A percentile compares a stretch with the other conserved stretches of the same genome.
phyloP scores from a whole-genome alignment of 1,140 invertebrate species.

The Popillia japonica region DNA sequence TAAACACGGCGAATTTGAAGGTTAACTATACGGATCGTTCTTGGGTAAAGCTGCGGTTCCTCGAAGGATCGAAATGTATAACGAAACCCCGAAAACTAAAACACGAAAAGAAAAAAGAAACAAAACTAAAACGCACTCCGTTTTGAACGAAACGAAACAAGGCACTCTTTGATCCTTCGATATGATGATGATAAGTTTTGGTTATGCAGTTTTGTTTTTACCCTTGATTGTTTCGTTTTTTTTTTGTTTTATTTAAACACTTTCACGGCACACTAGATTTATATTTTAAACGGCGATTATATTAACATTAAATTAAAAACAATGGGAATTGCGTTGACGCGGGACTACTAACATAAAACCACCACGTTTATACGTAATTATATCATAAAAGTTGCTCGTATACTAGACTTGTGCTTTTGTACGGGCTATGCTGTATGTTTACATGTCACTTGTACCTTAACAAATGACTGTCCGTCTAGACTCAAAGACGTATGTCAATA shows the following conservation, averaged over 20 bases:
- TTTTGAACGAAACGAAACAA: not conserved
- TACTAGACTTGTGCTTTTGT: conserved; percentile 43
- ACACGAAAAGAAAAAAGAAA: not conserved
- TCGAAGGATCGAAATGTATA: conserved; percentile 47
- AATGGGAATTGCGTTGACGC: conserved; percentile 38
- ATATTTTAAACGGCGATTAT: not conserved
- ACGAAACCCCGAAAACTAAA: conserved; percentile 40
- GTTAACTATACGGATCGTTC: conserved; percentile 45
- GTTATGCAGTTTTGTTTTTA: no score
- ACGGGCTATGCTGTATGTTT: conserved; percentile 53
- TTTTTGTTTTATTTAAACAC: not conserved
- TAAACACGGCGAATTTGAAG: conserved; percentile 48
- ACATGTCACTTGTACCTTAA: conserved; percentile 60
- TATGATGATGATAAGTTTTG: no score
- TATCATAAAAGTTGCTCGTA: conserved; percentile 52
- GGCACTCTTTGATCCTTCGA: not conserved
- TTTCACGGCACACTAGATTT: not conserved
- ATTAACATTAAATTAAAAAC: conserved; percentile 39
- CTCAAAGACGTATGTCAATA: conserved; percentile 62
- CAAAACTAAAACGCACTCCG: not conserved
- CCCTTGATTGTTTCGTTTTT: not conserved
- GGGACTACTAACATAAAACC: conserved; percentile 29
- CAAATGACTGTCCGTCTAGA: conserved; percentile 63
- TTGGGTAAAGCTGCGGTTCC: no score
- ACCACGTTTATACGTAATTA: conserved; percentile 40